Conservation (phyloP, 2,113 vertebrate species). For the Pseudorasbora parva region DNA sequence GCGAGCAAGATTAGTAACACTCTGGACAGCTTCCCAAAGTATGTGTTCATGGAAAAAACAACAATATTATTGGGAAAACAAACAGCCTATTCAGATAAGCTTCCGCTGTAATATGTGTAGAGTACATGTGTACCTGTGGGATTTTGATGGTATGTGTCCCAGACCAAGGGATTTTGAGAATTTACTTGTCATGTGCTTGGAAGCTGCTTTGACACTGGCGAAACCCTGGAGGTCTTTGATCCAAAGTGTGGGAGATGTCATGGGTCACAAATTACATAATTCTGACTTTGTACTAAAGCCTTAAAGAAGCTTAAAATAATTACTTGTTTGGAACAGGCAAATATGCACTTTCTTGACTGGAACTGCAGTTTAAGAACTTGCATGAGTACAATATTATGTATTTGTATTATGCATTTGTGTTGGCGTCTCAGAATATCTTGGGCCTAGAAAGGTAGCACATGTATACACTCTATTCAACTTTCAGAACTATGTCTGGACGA, state of each 20-base stretch:
- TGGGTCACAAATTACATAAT: neutral
- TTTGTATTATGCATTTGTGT: neutral
- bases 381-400: slow-evolving; percentile 2
- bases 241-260: slow-evolving; percentile 7
- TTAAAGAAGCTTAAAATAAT: slow-evolving; percentile 24
- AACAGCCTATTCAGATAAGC: neutral
- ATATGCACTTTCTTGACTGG: neutral
- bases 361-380: neutral
- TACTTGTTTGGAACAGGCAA: neutral
- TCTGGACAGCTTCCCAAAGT: neutral
- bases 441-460: neutral
- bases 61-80: slow-evolving; percentile 27
- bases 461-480: neutral
- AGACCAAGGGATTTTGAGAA: neutral
- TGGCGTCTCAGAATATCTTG: neutral
- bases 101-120: neutral
- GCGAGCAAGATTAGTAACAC: neutral
- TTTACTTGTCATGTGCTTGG: slow-evolving; percentile 11
- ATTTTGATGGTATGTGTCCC: neutral
- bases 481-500: neutral
- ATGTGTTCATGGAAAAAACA: slow-evolving; percentile 16
- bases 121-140: slow-evolving; percentile 3
- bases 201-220: neutral
- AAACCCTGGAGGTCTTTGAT: neutral
- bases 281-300: neutral